Base-by-base conservation (phyloP, 2,113 vertebrate species). In the Xenopus laevis region DNA sequence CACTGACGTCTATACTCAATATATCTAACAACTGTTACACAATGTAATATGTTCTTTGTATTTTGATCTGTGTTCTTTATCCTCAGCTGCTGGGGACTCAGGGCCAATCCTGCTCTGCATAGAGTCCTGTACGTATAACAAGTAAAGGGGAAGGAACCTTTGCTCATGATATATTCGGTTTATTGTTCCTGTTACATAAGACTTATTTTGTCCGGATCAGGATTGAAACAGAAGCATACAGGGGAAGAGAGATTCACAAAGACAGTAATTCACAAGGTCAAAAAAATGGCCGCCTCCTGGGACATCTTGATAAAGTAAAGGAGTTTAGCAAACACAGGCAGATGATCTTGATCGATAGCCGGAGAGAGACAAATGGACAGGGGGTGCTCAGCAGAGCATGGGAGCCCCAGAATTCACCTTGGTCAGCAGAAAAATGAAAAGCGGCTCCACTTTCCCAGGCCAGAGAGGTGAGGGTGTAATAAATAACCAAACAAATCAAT, bases 321-420 rank as follows among this genome's bases (percentile, higher is more conserved):
- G 82, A 84, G 80, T 79, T 63, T 82, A 77, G 78, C 58, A 62
- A 79, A 78, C 82, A 82, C 79, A 89, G 82, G 84, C 84, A 86
- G 85, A 86, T 78, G 86, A 90, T 84, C 84, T 87, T 95, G 93
- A 95, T 89, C 91, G 92, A 96, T 95, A 86, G 90, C 89, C 82
- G 83, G 78, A 84, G 86, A 89, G 89, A 78, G 90, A 88, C 50
- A 90, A 50, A 50, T 12, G 47, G 91, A 87, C 82, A 87, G 86
- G 87, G 85, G 77, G 55, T 86, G 92, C 91, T 93, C 92, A 93
- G 87, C 84, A 81, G 90, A 87, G 91, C 88, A 88, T 85, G 87
- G 81, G 84, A 80, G 79, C 86, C 83, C 79, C 78, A 79, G 74
- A 83, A 91, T 92, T 83, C 79, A 83, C 71, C 55, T 78, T 40